Conservation (phyloP, 2,113 vertebrate species). For the Dipodomys stephensi region DNA sequence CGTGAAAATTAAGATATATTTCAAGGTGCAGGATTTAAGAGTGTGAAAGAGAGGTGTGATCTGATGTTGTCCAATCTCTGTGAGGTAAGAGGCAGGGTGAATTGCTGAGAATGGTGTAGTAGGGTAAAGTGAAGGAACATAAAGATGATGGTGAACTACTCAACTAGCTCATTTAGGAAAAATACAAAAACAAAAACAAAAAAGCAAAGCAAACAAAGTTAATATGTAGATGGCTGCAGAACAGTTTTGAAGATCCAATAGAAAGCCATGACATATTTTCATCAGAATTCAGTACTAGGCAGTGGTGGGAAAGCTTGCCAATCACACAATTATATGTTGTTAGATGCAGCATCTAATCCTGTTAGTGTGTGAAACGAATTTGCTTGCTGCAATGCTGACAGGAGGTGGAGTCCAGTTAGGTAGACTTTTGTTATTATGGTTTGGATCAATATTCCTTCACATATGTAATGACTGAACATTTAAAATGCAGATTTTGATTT, state of each 20-base stretch:
- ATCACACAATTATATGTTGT: background rate
- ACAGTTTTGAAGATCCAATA: background rate
- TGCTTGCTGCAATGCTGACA: background rate
- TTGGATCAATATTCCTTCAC: background rate
- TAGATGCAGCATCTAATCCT: background rate
- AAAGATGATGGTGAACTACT: background rate
- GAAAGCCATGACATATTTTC: background rate
- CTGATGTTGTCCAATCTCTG: constrained; percentile 4
- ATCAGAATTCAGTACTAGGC: background rate
- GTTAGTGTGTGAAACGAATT: background rate
- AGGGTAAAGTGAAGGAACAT: background rate
- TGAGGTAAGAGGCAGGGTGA: constrained; percentile 1
- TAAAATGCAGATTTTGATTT: background rate
- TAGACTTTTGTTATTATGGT: background rate
- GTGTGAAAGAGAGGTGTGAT: constrained; percentile 7
- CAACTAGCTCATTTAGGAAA: background rate
- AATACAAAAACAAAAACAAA: no score
- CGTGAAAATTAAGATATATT: constrained; percentile 53
- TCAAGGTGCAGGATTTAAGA: background rate
- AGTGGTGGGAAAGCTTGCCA: background rate
- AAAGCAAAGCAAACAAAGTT: background rate
- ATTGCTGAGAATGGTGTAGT: constrained; percentile 28
- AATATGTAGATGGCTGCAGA: background rate
- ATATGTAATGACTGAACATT: background rate
- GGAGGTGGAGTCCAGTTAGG: background rate